Conservation (phyloP, 2,888 invertebrate genomes). For the Amaurobius ferox region DNA sequence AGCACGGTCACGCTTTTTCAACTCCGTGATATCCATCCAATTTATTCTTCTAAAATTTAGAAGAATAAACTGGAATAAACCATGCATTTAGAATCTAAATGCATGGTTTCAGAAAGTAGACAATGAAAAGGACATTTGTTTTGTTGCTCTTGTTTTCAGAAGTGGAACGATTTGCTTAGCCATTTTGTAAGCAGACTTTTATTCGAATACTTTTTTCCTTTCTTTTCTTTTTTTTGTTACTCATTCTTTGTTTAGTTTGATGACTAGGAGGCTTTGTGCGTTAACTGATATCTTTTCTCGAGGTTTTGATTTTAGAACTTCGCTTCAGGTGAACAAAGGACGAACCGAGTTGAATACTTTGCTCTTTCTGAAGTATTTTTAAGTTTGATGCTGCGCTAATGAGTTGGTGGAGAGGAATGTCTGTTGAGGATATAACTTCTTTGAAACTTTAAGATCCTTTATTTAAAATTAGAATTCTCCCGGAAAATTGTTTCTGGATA, state of each 20-base stretch:
- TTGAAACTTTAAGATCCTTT: neutral
- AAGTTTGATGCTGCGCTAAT: constrained; percentile 1
- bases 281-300: constrained; percentile 44
- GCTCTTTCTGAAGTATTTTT: neutral
- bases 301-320: constrained; percentile 25
- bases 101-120: constrained; percentile 23
- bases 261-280: constrained; percentile 40
- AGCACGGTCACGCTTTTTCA: too few species aligned
- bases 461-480: neutral
- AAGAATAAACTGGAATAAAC: too few species aligned
- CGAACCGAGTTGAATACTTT: neutral
- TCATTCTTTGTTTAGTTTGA: constrained; percentile 42
- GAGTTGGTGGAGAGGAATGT: neutral
- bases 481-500: neutral
- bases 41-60: too few species aligned
- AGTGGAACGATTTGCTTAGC: constrained; percentile 51
- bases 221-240: neutral
- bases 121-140: constrained; percentile 40
- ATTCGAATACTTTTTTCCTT: constrained; percentile 27
- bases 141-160: constrained; percentile 32
- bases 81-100: too few species aligned
- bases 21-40: too few species aligned
- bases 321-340: constrained; percentile 30
- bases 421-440: neutral
- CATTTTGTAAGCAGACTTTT: constrained; percentile 32